Percentiles rank a stretch among this genome's conserved stretches.
Conservation (phyloP, 1,140 invertebrate species). For the Uloborus diversus region DNA sequence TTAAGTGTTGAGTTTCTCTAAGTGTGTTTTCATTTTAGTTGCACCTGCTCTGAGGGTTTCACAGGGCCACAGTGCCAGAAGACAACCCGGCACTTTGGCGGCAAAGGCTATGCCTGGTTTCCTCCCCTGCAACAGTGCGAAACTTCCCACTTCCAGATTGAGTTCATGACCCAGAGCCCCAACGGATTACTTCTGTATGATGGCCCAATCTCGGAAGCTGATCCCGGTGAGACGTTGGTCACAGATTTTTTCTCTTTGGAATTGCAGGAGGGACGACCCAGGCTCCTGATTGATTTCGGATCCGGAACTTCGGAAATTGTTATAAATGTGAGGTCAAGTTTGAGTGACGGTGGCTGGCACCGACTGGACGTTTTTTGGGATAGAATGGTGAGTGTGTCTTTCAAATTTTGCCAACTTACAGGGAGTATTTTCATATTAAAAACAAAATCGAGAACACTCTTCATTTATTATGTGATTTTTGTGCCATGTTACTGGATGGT, state of each 20-base stretch:
- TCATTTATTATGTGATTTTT: too few species aligned
- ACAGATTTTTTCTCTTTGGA: slow-evolving; percentile 93
- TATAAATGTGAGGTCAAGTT: slow-evolving; percentile 83
- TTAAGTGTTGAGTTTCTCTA: neutral
- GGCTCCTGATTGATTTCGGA: slow-evolving; percentile 92
- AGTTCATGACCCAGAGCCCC: slow-evolving; percentile 90
- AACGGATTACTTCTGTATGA: slow-evolving; percentile 96
- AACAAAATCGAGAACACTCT: too few species aligned
- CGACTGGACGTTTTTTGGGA: slow-evolving; percentile 94
- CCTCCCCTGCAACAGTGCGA: slow-evolving; percentile 95
- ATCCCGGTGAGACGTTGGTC: slow-evolving; percentile 75
- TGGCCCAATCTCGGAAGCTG: slow-evolving; percentile 92
- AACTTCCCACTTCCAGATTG: slow-evolving; percentile 90
- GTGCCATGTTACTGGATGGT: too few species aligned
- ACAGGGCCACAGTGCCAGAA: slow-evolving; percentile 96
- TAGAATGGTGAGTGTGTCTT: slow-evolving; percentile 73
- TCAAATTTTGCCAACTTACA: neutral
- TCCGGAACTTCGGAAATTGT: slow-evolving; percentile 89
- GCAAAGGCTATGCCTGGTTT: slow-evolving; percentile 96
- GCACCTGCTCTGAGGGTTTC: slow-evolving; percentile 89
- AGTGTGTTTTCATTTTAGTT: slow-evolving; percentile 63
- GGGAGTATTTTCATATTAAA: too few species aligned
- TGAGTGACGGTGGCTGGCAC: slow-evolving; percentile 97
- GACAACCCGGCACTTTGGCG: slow-evolving; percentile 90
- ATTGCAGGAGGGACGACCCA: slow-evolving; percentile 87